Conservation (phyloP, 2,113 vertebrate species). For the Rana temporaria region DNA sequence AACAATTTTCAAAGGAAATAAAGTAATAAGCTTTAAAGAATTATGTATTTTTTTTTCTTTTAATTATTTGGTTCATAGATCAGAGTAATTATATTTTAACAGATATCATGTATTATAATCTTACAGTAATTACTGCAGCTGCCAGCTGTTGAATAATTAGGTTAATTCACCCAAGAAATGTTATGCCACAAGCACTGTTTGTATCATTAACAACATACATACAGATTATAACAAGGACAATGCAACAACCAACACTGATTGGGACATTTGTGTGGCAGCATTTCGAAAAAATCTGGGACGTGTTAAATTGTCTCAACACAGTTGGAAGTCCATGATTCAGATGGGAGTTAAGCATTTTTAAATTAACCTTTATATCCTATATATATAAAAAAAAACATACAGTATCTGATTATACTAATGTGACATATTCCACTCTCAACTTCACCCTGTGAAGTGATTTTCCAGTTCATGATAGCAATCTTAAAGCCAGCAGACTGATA, state of each 20-base stretch:
- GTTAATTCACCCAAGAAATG: conserved; percentile 61
- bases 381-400: no score
- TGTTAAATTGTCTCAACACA: not conserved
- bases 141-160: conserved; percentile 69
- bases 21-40: conserved; percentile 68
- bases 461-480: no score
- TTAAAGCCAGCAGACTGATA: no score
- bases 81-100: conserved; percentile 70
- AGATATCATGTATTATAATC: conserved; percentile 68
- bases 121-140: conserved; percentile 68
- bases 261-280: not conserved
- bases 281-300: not conserved
- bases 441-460: no score
- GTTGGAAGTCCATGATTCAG: no score
- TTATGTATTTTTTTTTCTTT: conserved; percentile 65
- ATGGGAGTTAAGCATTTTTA: no score
- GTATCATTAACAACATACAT: conserved; percentile 34
- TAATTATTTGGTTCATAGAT: conserved; percentile 72
- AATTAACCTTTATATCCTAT: no score
- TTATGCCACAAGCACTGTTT: conserved; percentile 50
- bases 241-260: not conserved
- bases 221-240: conserved; percentile 19
- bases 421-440: no score
- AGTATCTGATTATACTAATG: no score
- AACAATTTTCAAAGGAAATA: conserved; percentile 70